Evolutionary conservation across 2,888 invertebrate genomes (phyloP).

Genomic region (Latrodectus elegans): DNA sequence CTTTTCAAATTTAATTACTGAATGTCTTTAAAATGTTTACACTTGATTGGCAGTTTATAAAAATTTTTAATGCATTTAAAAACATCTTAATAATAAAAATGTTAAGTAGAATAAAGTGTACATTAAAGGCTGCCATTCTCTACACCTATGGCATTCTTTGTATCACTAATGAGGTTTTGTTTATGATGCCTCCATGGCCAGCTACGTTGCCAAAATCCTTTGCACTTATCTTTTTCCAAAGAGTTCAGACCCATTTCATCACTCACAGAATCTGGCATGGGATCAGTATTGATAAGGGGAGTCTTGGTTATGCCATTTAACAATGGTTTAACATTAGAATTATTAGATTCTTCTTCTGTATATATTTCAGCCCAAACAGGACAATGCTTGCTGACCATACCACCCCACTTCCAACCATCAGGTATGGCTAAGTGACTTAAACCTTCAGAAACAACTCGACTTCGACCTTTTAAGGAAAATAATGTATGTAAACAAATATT

Average conservation of each 20-base stretch:
- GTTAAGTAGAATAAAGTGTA: background rate
- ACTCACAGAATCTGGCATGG: conserved; percentile 26
- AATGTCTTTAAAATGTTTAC: too few relatives aligned
- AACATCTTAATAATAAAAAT: background rate
- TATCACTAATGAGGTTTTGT: conserved; percentile 42
- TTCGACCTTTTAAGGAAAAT: conserved; percentile 71
- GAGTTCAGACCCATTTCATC: conserved; percentile 17
- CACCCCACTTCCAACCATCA: conserved; percentile 89
- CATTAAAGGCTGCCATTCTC: conserved; percentile 62
- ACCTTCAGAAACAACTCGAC: conserved; percentile 82
- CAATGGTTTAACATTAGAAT: conserved; percentile 17
- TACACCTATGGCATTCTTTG: conserved; percentile 28
- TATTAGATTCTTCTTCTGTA: conserved; percentile 67
- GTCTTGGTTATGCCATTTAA: conserved; percentile 51
- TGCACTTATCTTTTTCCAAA: conserved; percentile 23
- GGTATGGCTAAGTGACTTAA: conserved; percentile 86
- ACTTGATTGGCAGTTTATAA: too few relatives aligned
- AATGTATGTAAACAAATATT: background rate
- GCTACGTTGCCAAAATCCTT: conserved; percentile 51
- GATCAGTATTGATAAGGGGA: conserved; percentile 6
- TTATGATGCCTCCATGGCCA: conserved; percentile 59
- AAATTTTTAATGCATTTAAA: too few relatives aligned
- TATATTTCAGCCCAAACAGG: conserved; percentile 86
- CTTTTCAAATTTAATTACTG: too few relatives aligned
- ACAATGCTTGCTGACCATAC: conserved; percentile 83